Conservation (phyloP, 2,888 invertebrate species). For the Sarcophaga subvicina region DNA sequence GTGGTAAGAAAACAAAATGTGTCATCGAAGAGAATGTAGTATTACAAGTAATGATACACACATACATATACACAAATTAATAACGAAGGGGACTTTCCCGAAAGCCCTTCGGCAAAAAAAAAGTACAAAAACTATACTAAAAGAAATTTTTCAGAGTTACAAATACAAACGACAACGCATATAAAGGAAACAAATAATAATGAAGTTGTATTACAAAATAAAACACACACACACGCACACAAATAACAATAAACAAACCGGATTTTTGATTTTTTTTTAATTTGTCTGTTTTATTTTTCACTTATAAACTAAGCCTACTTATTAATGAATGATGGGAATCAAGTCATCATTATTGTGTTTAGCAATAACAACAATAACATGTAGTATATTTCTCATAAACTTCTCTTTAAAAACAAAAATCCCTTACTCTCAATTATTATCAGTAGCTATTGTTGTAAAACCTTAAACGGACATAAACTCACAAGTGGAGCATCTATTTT, state of each 20-base stretch:
- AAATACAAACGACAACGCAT: constrained; percentile 12
- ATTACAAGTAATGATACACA: too few species aligned
- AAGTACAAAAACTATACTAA: background rate
- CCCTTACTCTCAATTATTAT: background rate
- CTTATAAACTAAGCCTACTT: background rate
- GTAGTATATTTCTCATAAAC: background rate
- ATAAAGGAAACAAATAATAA: background rate
- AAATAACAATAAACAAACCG: background rate
- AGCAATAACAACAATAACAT: background rate
- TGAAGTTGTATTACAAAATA: too few species aligned
- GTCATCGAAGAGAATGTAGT: constrained; percentile 28
- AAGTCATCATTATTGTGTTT: background rate
- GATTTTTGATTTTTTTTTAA: background rate
- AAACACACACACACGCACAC: background rate
- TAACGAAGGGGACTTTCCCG: constrained; percentile 42
- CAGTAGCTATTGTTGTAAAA: background rate
- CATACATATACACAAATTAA: background rate
- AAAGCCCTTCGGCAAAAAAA: constrained; percentile 7
- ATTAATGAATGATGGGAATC: background rate
- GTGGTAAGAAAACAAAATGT: constrained; percentile 25
- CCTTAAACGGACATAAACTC: background rate
- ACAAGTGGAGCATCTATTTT: background rate
- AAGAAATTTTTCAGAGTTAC: background rate
- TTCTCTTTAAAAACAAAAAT: background rate
- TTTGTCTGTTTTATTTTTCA: background rate